These are phyloP conservation scores for Alligator sinensis DNA, from an alignment of 2,113 vertebrate species.

Conservation along the genomic window DNA sequence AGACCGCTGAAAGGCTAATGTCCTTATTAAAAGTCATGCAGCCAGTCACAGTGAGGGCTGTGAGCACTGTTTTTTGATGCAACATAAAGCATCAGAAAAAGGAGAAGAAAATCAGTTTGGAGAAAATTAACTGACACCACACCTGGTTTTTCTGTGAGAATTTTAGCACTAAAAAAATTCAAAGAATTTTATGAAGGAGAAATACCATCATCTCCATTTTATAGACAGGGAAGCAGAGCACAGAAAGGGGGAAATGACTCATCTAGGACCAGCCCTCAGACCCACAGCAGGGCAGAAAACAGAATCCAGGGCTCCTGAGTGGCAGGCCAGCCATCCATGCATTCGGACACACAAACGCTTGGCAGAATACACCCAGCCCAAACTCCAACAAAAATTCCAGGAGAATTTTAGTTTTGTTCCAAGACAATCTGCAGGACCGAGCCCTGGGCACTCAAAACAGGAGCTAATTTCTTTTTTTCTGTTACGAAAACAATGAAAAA, in stretches of 20 bases:
- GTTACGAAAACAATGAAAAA: not conserved
- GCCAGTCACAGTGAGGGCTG: too few species aligned
- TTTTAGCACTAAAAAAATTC: too few species aligned
- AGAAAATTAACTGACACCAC: too few species aligned
- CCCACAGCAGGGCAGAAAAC: not conserved
- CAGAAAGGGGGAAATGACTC: not conserved
- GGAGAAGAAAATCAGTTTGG: too few species aligned
- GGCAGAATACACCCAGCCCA: not conserved
- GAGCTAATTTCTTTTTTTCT: not conserved
- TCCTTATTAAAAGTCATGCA: too few species aligned
- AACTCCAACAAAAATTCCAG: not conserved
- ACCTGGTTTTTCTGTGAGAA: too few species aligned
- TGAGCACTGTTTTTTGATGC: too few species aligned
- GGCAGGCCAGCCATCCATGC: not conserved
- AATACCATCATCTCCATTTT: too few species aligned
- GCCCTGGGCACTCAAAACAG: not conserved
- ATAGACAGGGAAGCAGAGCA: not conserved
- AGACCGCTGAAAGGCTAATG: too few species aligned
- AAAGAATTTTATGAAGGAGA: too few species aligned
- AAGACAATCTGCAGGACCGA: not conserved
- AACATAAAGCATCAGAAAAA: too few species aligned
- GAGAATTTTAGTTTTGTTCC: not conserved
- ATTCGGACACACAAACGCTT: accelerated
- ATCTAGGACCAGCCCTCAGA: not conserved
- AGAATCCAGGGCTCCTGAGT: not conserved